These are phyloP conservation scores for Celastrina argiolus DNA, from an alignment of 2,888 invertebrate genomes.

Conservation along the genomic window DNA sequence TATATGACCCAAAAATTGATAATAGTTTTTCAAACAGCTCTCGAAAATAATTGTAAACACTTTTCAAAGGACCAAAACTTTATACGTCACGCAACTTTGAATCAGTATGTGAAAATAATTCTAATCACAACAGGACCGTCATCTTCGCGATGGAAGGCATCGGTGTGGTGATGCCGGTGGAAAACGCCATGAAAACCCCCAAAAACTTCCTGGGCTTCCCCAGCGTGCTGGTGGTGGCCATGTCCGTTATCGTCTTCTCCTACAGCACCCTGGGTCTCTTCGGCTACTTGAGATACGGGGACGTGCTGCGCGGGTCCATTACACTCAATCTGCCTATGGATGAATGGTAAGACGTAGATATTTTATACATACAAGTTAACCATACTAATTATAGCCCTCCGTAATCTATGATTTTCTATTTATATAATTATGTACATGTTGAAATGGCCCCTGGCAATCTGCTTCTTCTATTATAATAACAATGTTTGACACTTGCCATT, in stretches of 20 bases:
- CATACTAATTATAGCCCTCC: no score
- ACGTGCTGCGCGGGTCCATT: slow-evolving; percentile 83
- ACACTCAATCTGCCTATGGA: slow-evolving; percentile 89
- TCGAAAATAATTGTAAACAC: no score
- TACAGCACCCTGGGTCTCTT: slow-evolving; percentile 92
- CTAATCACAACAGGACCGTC: slow-evolving; percentile 82
- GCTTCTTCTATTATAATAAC: no score
- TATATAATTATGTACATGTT: no score
- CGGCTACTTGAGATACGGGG: slow-evolving; percentile 92
- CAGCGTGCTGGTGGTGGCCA: slow-evolving; percentile 91
- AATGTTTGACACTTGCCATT: no score
- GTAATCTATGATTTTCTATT: no score
- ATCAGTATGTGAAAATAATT: background rate
- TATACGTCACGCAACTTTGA: background rate
- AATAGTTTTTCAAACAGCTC: no score
- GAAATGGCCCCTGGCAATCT: no score
- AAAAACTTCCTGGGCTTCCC: slow-evolving; percentile 87
- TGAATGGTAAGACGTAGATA: slow-evolving; percentile 78
- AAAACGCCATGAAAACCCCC: slow-evolving; percentile 92
- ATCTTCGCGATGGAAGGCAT: slow-evolving; percentile 99
- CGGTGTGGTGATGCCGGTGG: slow-evolving; percentile 93
- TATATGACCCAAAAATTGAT: no score
- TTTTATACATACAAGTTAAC: no score
- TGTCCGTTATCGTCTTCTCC: slow-evolving; percentile 86
- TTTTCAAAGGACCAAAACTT: no score